Evolutionary conservation across 2,113 vertebrate genomes (phyloP), one percentile per base, ranked within the genome.

Genomic region (Protobothrops mucrosquamatus): DNA sequence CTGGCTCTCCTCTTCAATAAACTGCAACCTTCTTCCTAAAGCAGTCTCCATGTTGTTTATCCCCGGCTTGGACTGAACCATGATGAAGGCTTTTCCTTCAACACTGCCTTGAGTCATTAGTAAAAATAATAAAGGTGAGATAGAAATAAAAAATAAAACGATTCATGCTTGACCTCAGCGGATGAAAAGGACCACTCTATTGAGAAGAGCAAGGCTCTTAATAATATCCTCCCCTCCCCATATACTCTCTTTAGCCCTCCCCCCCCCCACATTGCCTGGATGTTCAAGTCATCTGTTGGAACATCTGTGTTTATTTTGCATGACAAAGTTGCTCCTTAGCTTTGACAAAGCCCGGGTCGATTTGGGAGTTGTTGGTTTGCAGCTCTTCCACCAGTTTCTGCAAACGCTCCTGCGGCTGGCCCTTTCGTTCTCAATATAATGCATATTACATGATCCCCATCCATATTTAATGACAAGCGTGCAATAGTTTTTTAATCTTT

Each of bases 291-390:
- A 52, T 88, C 55, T 93, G 95, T 95, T 14, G 91, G 90, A 98
- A 97, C 98, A 98, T 96, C 98, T 98, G 98, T 98, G 98, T 98
- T 97, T 98, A 96, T 98, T 98, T 97, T 98, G 96, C 97, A 97
- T 97, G 97, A 97, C 97, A 95, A 96, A 97, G 96, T 97, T 89
- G 89, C 96, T 97, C 95, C 91, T 93, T 20, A 22, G 94, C 95
- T 96, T 93, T 95, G 97, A 97, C 97, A 97, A 96, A 97, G 95
- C 1, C n/a, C 92, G 0, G 20, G 96, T 93, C 95, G 96, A 92
- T 94, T 14, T 95, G 97, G 96, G 96, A 96, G 94, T 94, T 93
- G 95, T 15, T 94, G 95, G 96, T 86, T 96, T 96, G 95, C 95
- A 23, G 95, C 85, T 94, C 94, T 96, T 96, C 92, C 0, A 6